Conservation (phyloP, 2,888 invertebrate species). For the Archips xylosteana region DNA sequence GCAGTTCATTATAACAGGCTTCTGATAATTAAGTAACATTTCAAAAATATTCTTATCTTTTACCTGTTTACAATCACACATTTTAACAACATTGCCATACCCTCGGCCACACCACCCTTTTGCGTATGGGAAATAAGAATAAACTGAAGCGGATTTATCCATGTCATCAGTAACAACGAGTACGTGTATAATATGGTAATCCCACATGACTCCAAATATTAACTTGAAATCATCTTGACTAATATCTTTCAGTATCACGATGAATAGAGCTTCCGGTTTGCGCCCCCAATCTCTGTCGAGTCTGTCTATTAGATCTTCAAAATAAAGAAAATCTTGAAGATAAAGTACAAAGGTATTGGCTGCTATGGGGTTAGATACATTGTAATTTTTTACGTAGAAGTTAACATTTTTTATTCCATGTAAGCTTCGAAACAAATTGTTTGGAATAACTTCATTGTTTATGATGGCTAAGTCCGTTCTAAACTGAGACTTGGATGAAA, state of each 20-base stretch:
- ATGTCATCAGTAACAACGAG: conserved; percentile 28
- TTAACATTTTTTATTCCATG: conserved; percentile 11
- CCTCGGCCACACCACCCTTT: conserved; percentile 36
- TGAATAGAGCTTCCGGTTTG: conserved; percentile 6
- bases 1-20: conserved; percentile 33
- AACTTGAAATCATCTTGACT: not conserved
- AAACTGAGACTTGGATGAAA: conserved; percentile 5
- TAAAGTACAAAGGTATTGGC: conserved; percentile 3
- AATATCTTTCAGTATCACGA: not conserved
- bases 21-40: not conserved
- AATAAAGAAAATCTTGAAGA: conserved; percentile 1
- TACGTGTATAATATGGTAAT: conserved; percentile 33
- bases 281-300: conserved; percentile 12
- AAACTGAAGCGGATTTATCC: conserved; percentile 23
- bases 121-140: conserved; percentile 39
- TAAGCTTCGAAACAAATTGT: conserved; percentile 6
- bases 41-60: not conserved
- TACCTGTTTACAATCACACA: conserved; percentile 33
- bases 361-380: not conserved
- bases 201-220: conserved; percentile 8
- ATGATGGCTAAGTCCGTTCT: conserved; percentile 14
- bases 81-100: conserved; percentile 25
- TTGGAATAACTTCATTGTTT: not conserved
- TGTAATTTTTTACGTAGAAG: conserved; percentile 7
- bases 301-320: not conserved